Base-by-base conservation (phyloP, 2,113 vertebrate genomes). In the Nematolebias whitei region DNA sequence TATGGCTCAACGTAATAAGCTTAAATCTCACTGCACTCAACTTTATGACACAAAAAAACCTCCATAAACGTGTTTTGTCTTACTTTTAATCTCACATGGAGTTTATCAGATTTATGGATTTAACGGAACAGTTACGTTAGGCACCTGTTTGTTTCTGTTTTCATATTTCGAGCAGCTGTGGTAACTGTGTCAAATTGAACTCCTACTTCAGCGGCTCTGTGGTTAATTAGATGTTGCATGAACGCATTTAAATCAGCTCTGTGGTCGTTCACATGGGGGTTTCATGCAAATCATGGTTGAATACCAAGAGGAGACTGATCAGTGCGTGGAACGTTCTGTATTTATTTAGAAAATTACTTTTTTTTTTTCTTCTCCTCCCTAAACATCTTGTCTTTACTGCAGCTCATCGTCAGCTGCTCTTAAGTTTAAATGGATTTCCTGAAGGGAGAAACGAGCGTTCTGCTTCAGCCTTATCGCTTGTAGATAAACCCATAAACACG, bases 101-200 rank as follows among this genome's bases (percentile, higher is more conserved):
- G 26, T 29, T 29, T 29, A 29, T 29, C 7, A n/a, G n/a, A n/a
- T n/a, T n/a, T n/a, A n/a, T n/a, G n/a, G n/a, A n/a, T n/a, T n/a
- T n/a, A n/a, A n/a, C n/a, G n/a, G n/a, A n/a, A n/a, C n/a, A n/a
- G n/a, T n/a, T n/a, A n/a, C n/a, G n/a, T n/a, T n/a, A n/a, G n/a
- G n/a, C n/a, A 16, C 16, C 4, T 49, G 16, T 19, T 20, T 22
- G 12, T 3, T 19, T 20, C 20, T 49, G 47, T 22, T 49, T 23
- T 20, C n/a, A 48, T 48, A 58, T 50, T 51, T 83, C 64, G 66
- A 74, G 61, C 68, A 69, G 69, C 54, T 63, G 79, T 11, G 41
- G 52, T 83, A 63, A 83, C 83, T 32, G 61, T 66, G 73, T 71
- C 73, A 73, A 18, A 83, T 50, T 32, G 41, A 77, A 54, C 47